phyloP scores from a whole-genome alignment of 2,888 invertebrate genomes.

The Epinotia ramella region DNA sequence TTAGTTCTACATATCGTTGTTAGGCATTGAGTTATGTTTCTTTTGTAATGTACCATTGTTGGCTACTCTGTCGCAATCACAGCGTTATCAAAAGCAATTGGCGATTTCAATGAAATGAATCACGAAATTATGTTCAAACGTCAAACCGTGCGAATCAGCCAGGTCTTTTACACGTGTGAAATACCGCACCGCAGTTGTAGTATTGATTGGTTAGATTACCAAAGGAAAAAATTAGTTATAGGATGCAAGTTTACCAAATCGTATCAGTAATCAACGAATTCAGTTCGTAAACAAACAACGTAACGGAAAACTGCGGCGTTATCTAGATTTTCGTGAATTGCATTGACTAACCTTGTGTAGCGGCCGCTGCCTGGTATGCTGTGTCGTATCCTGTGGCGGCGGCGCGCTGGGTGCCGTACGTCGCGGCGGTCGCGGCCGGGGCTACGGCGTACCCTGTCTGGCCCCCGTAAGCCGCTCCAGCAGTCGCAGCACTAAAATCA shows the following conservation, averaged over 20 bases:
- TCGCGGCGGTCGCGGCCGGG: slow-evolving; percentile 92
- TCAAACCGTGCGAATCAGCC: slow-evolving; percentile 15
- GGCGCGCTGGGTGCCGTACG: slow-evolving; percentile 93
- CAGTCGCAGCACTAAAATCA: slow-evolving; percentile 87
- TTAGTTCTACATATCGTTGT: slow-evolving; percentile 24
- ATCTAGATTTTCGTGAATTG: slow-evolving; percentile 1
- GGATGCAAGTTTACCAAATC: not conserved
- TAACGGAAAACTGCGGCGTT: not conserved
- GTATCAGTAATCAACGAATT: not conserved
- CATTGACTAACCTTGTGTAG: slow-evolving; percentile 89
- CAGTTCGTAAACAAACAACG: slow-evolving; percentile 4
- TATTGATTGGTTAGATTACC: slow-evolving; percentile 39
- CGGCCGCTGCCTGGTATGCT: slow-evolving; percentile 92
- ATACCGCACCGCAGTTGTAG: slow-evolving; percentile 39
- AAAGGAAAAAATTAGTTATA: not conserved
- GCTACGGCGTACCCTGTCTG: slow-evolving; percentile 94
- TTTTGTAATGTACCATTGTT: not conserved
- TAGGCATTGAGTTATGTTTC: not conserved
- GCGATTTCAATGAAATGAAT: slow-evolving; percentile 10
- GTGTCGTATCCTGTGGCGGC: slow-evolving; percentile 93
- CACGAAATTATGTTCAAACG: slow-evolving; percentile 13
- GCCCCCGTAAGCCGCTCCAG: slow-evolving; percentile 93
- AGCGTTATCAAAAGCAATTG: slow-evolving; percentile 17
- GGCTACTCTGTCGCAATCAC: slow-evolving; percentile 5
- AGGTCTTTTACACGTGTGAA: slow-evolving; percentile 29